These are phyloP conservation scores for Platycheirus albimanus DNA, from an alignment of 2,888 invertebrate species.

Conservation along the genomic window DNA sequence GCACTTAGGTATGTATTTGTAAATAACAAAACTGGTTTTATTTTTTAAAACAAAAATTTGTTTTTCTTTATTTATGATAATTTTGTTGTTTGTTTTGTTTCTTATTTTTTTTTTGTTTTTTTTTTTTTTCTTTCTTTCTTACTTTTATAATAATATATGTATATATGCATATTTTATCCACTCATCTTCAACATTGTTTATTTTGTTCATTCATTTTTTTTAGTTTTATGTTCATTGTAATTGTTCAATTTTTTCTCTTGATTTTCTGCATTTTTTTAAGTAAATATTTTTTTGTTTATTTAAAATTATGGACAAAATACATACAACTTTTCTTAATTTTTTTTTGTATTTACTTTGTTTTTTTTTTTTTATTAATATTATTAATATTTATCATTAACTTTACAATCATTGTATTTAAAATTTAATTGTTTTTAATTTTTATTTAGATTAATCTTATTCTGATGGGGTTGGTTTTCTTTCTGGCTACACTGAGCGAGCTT, in stretches of 20 bases:
- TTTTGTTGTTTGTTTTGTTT: conserved; percentile 61
- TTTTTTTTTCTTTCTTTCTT: conserved; percentile 43
- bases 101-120: conserved; percentile 40
- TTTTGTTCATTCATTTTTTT: conserved; percentile 71
- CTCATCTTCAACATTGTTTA: conserved; percentile 76
- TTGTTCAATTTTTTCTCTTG: conserved; percentile 46
- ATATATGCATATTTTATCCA: conserved; percentile 69
- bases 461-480: conserved; percentile 45
- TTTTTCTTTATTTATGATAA: conserved; percentile 73
- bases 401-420: conserved; percentile 67
- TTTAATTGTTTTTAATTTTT: conserved; percentile 36
- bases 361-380: conserved; percentile 59
- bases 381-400: conserved; percentile 72
- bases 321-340: conserved; percentile 71
- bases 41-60: conserved; percentile 74
- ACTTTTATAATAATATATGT: conserved; percentile 65
- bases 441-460: conserved; percentile 52
- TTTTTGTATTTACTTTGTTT: conserved; percentile 60
- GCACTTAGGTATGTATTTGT: no score
- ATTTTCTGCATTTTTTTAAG: conserved; percentile 56
- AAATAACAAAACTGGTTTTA: conserved; percentile 73
- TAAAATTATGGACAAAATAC: conserved; percentile 81
- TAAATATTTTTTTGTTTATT: conserved; percentile 73
- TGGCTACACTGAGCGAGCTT: conserved; percentile 49
- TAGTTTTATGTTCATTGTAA: conserved; percentile 67